Percentiles rank a stretch among this genome's conserved stretches.
Conservation (phyloP, 2,888 invertebrate genomes). For the Cantharis nigra region DNA sequence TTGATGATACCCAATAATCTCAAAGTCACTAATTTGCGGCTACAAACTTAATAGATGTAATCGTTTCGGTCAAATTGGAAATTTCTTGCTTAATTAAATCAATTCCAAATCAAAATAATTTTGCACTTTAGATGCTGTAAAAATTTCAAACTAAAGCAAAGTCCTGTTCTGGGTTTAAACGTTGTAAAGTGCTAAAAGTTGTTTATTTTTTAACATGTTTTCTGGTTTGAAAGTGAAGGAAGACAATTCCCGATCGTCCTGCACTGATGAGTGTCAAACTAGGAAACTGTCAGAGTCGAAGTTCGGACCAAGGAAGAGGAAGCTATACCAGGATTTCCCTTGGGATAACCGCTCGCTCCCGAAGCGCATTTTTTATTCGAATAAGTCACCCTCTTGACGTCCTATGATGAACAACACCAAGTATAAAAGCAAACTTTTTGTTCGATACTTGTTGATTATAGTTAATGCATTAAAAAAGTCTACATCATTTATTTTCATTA, state of each 20-base stretch:
- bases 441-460: conserved; percentile 27
- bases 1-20: background rate
- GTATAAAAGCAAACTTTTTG: conserved; percentile 23
- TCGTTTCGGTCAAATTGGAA: background rate
- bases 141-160: background rate
- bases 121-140: background rate
- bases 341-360: conserved; percentile 28
- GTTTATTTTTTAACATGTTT: conserved; percentile 29
- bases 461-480: background rate
- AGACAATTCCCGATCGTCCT: conserved; percentile 30
- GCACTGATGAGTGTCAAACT: conserved; percentile 30
- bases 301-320: conserved; percentile 30
- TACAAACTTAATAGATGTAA: background rate
- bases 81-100: background rate
- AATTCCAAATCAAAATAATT: background rate
- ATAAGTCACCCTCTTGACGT: conserved; percentile 29
- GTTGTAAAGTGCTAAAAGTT: background rate
- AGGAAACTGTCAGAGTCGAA: conserved; percentile 30
- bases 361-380: conserved; percentile 31
- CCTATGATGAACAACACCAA: conserved; percentile 26
- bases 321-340: conserved; percentile 32
- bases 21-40: background rate
- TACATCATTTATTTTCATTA: background rate
- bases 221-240: conserved; percentile 28
- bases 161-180: background rate